Evolutionary conservation across 2,797 vertebrate species (phyloP), one percentile per base, ranked within the genome.

Genomic region (Propithecus perrieri): DNA sequence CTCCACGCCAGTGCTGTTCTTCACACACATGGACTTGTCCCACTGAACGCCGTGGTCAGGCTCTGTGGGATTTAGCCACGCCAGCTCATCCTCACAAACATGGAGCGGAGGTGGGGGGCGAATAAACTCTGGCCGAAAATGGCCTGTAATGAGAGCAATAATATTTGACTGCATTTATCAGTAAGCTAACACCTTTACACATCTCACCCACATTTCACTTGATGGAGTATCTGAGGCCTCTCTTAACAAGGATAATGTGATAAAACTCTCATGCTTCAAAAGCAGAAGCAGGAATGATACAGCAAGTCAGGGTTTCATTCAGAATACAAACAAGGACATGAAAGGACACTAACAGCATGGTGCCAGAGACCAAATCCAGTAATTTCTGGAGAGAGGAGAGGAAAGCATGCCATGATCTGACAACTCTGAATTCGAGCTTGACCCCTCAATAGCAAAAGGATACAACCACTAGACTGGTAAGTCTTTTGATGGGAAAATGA

Each of bases 1-100:
- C 98, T 99, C 99, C 12, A 99, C 98, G 4, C 99, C 99, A 0
- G 99, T 99, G 98, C 99, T 99, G 95, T 99, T 99, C 98, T 99
- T 99, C 91, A 99, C 99, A 53, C 99, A 99, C 99, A 99, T 99
- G 80, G 99, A 99, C 17, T 99, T 99, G 96, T 99, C 99, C 99
- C 99, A 99, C 93, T 99, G 99, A 95, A 99, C 97, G 0, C 98
- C 92, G 97, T 99, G 99, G 57, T 99, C 99, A 1, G 99, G 99
- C 97, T 99, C 99, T 0, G 99, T 99, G 4, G 99, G 99, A 95
- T 99, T 99, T 89, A 99, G 98, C 99, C 99, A 99, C 0, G 99
- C 99, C 98, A 99, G 97, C 97, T 99, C 99, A 41, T 99, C 99
- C 97, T 99, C 99, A 80, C 99, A 99, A 79, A 99, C 99, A 24